A percentile compares a stretch with the other conserved stretches of the same genome.
Conservation (phyloP, 1,140 invertebrate species). For the Dolichoris vasculosae region DNA sequence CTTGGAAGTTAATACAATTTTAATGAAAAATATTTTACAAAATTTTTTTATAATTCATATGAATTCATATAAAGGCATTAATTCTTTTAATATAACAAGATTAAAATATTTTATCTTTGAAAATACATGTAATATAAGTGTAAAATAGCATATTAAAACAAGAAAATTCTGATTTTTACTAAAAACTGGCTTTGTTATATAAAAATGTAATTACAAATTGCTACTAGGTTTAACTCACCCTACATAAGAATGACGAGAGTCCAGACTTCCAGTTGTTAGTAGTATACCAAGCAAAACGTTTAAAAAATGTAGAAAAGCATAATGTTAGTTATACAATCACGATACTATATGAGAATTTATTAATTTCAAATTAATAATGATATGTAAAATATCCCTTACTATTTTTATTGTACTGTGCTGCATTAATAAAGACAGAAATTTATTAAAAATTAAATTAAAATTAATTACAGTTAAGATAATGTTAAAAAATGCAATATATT, state of each 20-base stretch:
- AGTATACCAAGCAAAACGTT: conserved; percentile 67
- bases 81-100: not conserved
- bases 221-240: conserved; percentile 64
- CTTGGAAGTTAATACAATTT: not conserved
- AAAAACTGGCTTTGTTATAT: not conserved
- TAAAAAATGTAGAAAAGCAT: conserved; percentile 58
- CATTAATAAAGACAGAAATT: too few species aligned
- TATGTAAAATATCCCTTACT: not conserved
- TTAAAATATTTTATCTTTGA: not conserved
- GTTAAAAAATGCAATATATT: too few species aligned
- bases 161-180: conserved; percentile 13
- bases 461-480: too few species aligned
- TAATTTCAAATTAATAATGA: not conserved
- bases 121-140: not conserved
- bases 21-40: not conserved
- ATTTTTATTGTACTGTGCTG: too few species aligned
- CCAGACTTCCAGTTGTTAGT: conserved; percentile 73
- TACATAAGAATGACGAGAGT: conserved; percentile 69
- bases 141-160: not conserved
- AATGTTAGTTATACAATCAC: not conserved
- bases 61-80: not conserved
- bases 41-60: not conserved
- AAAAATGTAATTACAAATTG: not conserved
- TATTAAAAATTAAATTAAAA: too few species aligned
- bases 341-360: not conserved